A percentile compares a stretch with the other conserved stretches of the same genome.
phyloP scores from a whole-genome alignment of 2,113 vertebrate species.

The Tympanuchus pallidicinctus region DNA sequence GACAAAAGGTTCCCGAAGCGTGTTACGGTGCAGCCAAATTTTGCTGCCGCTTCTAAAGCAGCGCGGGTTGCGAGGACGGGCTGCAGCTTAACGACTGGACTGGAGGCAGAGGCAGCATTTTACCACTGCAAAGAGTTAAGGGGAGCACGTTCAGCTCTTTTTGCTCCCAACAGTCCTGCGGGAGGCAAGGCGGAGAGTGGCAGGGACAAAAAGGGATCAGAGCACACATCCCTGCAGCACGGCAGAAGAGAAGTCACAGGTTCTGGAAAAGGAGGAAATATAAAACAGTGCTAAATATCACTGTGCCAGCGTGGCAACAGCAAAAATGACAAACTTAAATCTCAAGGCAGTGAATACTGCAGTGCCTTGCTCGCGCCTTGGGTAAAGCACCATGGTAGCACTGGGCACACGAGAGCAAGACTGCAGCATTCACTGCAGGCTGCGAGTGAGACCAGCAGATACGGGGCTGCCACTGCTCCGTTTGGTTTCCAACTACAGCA shows the following conservation, averaged over 20 bases:
- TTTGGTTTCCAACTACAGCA: constrained; percentile 59
- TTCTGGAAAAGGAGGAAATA: not conserved
- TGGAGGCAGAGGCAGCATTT: not conserved
- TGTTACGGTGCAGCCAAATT: constrained; percentile 54
- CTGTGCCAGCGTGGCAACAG: constrained; percentile 5
- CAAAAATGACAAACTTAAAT: not conserved
- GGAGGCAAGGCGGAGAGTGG: not conserved
- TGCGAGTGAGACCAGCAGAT: constrained; percentile 16
- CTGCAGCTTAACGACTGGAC: not conserved
- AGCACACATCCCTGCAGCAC: constrained; percentile 21
- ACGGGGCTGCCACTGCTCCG: constrained; percentile 59
- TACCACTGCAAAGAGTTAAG: not conserved
- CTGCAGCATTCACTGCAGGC: constrained; percentile 2
- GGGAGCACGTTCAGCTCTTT: not conserved
- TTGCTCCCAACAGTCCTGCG: not conserved
- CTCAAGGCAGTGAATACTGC: constrained; percentile 2
- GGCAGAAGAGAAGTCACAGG: not conserved
- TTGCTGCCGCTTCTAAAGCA: not conserved
- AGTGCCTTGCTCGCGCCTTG: constrained; percentile 2
- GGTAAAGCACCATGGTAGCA: not conserved
- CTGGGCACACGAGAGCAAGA: constrained; percentile 58
- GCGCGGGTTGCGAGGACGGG: not conserved
- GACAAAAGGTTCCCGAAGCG: constrained; percentile 49
- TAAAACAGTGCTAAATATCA: not conserved
- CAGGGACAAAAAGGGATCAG: constrained; percentile 30